Base-by-base conservation (phyloP, 1,140 invertebrate species). In the Camponotus vicinus region DNA sequence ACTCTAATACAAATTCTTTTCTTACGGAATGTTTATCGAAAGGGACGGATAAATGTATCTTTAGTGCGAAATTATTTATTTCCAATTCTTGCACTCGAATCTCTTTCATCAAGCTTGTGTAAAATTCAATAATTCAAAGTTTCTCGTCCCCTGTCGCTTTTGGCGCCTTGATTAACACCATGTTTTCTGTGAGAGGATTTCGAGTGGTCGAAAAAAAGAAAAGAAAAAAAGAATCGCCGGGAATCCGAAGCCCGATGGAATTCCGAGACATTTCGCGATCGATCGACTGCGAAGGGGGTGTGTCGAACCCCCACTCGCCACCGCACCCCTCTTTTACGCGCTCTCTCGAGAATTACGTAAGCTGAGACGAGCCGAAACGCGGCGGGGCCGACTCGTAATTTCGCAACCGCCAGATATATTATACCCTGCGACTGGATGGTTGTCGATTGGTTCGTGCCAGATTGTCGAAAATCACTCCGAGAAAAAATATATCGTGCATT, bases 221-320 rank as follows among this genome's bases (percentile, higher is more conserved):
- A 42, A 67, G 40, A 42, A 70, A 32, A 2, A 2, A 49, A 15
- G 21, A 71, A 82, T 61, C 82, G 49, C 45, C 40, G 18, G 42
- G 66, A 83, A 90, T 86, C 45, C 64, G 21, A 61, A 85, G 63
- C 63, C 21, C 57, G 69, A 91, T 86, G 71, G 75, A 86, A 88
- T 45, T 82, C 78, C 87, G 84, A 90, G 87, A 88, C 79, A 90
- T 88, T 88, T 88, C 32, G 84, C 79, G 79, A 90, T 91, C 87
- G 89, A 90, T 91, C 90, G 90, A 69, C 69, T 84, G 87, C 83
- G 79, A 91, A 88, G 89, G 89, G 89, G 89, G 89, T 90, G 89
- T 88, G 89, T 90, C 86, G 77, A 88, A 88, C 75, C 70, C 64
- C 67, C 86, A 66, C 84, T 87, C 78, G 71, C 69, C 64, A 78